Percentiles rank a stretch among this genome's conserved stretches.
These are phyloP conservation scores for Pammene fasciana DNA, from an alignment of 2,888 invertebrate species.

Conservation along the genomic window DNA sequence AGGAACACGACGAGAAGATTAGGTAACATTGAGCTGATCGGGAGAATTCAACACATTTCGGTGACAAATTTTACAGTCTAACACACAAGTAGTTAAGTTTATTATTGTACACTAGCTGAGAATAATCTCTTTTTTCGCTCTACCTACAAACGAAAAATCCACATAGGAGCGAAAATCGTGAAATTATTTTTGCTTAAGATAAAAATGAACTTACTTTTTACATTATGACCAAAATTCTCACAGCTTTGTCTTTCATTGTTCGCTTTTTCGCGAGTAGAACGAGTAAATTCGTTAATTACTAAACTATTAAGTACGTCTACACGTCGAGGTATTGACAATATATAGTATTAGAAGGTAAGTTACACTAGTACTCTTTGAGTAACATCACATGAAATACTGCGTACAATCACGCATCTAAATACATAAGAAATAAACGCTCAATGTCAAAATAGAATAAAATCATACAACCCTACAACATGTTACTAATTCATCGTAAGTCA, in stretches of 20 bases:
- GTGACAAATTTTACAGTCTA: slow-evolving; percentile 19
- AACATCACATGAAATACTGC: slow-evolving; percentile 22
- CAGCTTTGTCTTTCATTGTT: slow-evolving; percentile 84
- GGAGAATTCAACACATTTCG: slow-evolving; percentile 17
- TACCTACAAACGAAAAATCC: slow-evolving; percentile 62
- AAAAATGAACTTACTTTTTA: slow-evolving; percentile 79
- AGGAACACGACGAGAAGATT: not conserved
- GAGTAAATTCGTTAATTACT: slow-evolving; percentile 80
- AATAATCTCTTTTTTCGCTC: slow-evolving; percentile 52
- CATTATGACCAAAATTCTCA: slow-evolving; percentile 82
- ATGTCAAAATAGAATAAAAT: not conserved
- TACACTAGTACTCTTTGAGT: slow-evolving; percentile 28
- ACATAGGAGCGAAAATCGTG: slow-evolving; percentile 59
- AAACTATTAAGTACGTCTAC: slow-evolving; percentile 72
- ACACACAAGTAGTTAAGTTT: slow-evolving; percentile 20
- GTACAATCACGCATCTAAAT: slow-evolving; percentile 25
- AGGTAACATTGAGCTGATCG: not conserved
- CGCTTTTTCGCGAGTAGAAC: slow-evolving; percentile 77
- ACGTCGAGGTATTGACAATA: slow-evolving; percentile 64
- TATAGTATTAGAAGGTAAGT: slow-evolving; percentile 43
- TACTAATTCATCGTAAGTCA: not conserved
- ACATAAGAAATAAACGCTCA: slow-evolving; percentile 4
- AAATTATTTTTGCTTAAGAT: slow-evolving; percentile 67
- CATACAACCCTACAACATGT: not conserved
- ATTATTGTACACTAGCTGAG: slow-evolving; percentile 18